Base-by-base conservation (phyloP, 2,113 vertebrate genomes). In the Barnardius zonarius region DNA sequence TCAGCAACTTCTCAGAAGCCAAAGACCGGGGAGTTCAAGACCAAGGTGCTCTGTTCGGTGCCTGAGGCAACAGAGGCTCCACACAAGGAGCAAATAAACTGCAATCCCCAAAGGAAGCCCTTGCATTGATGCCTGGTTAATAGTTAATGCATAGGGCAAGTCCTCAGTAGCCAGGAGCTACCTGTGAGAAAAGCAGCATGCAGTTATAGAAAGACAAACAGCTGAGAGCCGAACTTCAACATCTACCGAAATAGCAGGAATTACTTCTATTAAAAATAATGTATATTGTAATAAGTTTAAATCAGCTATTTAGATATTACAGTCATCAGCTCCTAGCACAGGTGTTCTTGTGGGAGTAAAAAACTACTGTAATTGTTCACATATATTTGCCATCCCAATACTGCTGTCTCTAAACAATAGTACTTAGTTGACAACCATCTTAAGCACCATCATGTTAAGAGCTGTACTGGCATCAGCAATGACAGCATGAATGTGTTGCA, bases 41-140 rank as follows among this genome's bases (percentile, higher is more conserved):
- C 88, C 6, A 19, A 88, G 72, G 79, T 86, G 88, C 64, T 94
- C 55, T 55, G 10, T n/a, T 78, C 1, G 3, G 51, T 0, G 48
- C 95, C 92, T 8, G 48, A 93, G 92, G 92, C 85, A 79, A 61
- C 44, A 63, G 66, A 86, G 33, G 70, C 68, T 78, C 2, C 87
- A 41, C 17, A 46, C 23, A 12, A 41, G 2, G 86, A 81, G 72
- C 92, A 72, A 83, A 92, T 86, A 68, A 94, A 75, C 86, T 57
- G 80, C 88, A 66, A 3, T 19, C 48, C 93, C 80, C 93, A 41
- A 5, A 55, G 92, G 88, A 86, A 76, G 35, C 28, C 55, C 73
- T 57, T 41, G 69, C 80, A 86, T 78, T 72, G 79, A 86, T 84
- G 64, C 46, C 64, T 95, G 43, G 35, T 96, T 88, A 95, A 96